Percentiles rank a stretch among this genome's conserved stretches.
These are phyloP conservation scores for Zaprionus inermis DNA, from an alignment of 1,140 invertebrate genomes.

Conservation along the genomic window DNA sequence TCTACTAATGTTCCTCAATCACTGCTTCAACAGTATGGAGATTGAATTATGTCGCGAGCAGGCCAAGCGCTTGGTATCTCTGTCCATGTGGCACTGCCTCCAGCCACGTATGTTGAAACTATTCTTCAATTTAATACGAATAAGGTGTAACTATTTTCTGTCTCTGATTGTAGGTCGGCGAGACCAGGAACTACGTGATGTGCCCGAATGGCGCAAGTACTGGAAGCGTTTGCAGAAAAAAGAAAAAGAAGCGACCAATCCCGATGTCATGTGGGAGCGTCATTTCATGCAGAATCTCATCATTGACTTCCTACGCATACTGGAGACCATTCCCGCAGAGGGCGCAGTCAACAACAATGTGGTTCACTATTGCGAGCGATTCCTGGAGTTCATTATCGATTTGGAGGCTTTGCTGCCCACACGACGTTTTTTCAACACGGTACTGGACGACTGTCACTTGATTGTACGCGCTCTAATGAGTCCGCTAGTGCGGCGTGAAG, in stretches of 20 bases:
- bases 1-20: conserved; percentile 96
- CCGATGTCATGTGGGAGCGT: conserved; percentile 93
- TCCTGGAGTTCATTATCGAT: conserved; percentile 98
- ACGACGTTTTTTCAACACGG: conserved; percentile 97
- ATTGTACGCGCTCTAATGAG: conserved; percentile 95
- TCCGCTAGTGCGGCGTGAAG: conserved; percentile 89
- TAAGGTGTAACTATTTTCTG: neutral
- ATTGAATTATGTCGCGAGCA: conserved; percentile 96
- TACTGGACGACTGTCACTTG: conserved; percentile 97
- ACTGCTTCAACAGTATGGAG: conserved; percentile 99
- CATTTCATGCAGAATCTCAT: conserved; percentile 94
- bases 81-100: conserved; percentile 97
- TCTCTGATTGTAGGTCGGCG: conserved; percentile 86
- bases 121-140: no score
- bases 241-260: conserved; percentile 87
- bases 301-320: conserved; percentile 93
- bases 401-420: conserved; percentile 97
- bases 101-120: conserved; percentile 88
- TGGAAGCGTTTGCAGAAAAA: conserved; percentile 94
- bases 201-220: conserved; percentile 96
- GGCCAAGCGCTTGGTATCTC: conserved; percentile 95
- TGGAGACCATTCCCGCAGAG: conserved; percentile 90
- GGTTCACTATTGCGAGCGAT: conserved; percentile 95
- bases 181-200: conserved; percentile 93
- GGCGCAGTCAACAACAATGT: conserved; percentile 86